Evolutionary conservation across 2,113 vertebrate genomes (phyloP).

Genomic region (Camarhynchus parvulus): DNA sequence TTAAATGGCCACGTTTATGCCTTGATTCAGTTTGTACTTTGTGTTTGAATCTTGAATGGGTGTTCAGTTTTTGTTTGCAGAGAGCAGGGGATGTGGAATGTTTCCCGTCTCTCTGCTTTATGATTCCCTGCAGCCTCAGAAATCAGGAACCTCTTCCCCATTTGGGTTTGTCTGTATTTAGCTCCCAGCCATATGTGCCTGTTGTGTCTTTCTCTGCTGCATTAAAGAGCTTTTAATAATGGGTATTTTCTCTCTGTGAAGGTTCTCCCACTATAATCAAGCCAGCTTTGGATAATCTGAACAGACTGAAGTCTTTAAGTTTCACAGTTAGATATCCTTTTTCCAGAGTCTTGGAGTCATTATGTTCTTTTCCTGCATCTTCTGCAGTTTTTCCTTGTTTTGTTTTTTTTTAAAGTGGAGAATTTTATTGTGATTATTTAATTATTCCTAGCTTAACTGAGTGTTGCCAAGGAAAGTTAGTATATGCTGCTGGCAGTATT

Average conservation of each 20-base stretch:
- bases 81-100: background rate
- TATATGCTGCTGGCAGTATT: background rate
- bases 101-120: background rate
- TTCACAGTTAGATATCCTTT: conserved; percentile 8
- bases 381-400: background rate
- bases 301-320: conserved; percentile 36
- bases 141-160: background rate
- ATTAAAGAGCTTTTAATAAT: conserved; percentile 47
- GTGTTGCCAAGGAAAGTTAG: background rate
- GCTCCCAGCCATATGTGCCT: conserved; percentile 34
- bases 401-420: background rate
- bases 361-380: background rate
- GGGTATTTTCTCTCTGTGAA: conserved; percentile 37
- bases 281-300: conserved; percentile 18
- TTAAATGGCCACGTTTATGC: background rate
- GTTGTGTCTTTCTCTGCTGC: conserved; percentile 7
- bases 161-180: conserved; percentile 14
- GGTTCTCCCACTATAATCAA: conserved; percentile 33
- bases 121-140: background rate
- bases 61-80: background rate
- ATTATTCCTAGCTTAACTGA: background rate
- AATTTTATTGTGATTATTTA: background rate
- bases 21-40: background rate
- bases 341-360: background rate
- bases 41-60: background rate